These are phyloP conservation scores for Stichodactyla helianthus DNA, from an alignment of 64 coral and sea anemone species.

Conservation along the genomic window DNA sequence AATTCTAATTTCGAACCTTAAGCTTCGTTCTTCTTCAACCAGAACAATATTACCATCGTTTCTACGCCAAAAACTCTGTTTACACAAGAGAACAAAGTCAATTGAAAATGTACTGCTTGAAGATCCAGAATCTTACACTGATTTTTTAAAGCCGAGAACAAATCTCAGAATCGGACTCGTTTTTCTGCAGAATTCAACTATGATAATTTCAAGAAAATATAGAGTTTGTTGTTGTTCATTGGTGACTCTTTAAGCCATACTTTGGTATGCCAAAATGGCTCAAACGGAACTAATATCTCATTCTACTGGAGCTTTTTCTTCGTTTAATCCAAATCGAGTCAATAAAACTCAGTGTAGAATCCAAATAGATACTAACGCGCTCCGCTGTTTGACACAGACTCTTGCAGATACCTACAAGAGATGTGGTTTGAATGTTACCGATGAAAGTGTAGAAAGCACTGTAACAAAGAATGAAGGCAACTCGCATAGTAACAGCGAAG, in stretches of 20 bases:
- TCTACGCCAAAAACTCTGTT: background rate
- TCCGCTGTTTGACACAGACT: conserved; percentile 73
- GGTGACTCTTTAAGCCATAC: conserved; percentile 15
- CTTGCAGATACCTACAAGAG: conserved; percentile 81
- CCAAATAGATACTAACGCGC: conserved; percentile 66
- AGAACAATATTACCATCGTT: background rate
- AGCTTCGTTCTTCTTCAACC: background rate
- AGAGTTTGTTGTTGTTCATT: background rate
- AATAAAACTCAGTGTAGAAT: conserved; percentile 44
- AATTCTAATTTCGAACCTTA: background rate
- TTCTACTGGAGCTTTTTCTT: conserved; percentile 83
- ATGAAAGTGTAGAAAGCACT: conserved; percentile 50
- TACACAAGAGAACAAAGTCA: conserved; percentile 8
- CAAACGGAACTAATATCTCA: conserved; percentile 91
- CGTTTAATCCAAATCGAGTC: conserved; percentile 52
- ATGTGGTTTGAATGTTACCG: conserved; percentile 73
- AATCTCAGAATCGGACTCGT: too few species aligned
- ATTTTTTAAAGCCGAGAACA: background rate
- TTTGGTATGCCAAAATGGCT: conserved; percentile 62
- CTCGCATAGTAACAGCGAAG: conserved; percentile 79
- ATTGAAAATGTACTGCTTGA: conserved; percentile 15
- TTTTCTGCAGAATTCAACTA: background rate
- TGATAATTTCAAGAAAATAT: background rate
- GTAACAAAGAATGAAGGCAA: conserved; percentile 59
- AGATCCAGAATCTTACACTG: background rate